Percentiles rank a stretch among this genome's conserved stretches.
Conservation (phyloP, 2,113 vertebrate genomes). For the Oncorhynchus tshawytscha region DNA sequence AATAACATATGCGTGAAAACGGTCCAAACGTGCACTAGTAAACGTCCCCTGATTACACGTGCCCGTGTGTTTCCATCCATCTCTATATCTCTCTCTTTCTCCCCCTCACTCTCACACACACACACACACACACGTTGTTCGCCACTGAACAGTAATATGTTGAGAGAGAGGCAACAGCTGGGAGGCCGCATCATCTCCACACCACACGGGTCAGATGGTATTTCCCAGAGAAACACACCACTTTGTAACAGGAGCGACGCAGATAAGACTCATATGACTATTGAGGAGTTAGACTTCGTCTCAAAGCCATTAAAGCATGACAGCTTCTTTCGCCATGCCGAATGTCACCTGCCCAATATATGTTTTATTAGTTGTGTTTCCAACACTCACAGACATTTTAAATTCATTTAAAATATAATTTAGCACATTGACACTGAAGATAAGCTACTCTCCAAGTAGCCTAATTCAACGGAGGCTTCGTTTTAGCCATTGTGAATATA, state of each 20-base stretch:
- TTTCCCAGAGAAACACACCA: constrained; percentile 59
- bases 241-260: constrained; percentile 57
- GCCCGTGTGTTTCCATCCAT: too few species aligned
- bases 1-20: constrained; percentile 27
- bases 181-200: constrained; percentile 47
- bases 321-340: constrained; percentile 24
- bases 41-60: constrained; percentile 12
- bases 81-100: background rate
- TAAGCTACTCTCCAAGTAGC: too few species aligned
- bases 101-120: constrained; percentile 7
- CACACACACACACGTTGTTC: constrained; percentile 7
- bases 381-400: too few species aligned
- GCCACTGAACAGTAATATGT: constrained; percentile 28
- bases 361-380: too few species aligned
- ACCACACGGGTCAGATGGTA: constrained; percentile 44
- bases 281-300: constrained; percentile 24
- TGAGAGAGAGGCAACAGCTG: constrained; percentile 57
- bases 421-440: too few species aligned
- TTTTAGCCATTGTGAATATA: too few species aligned
- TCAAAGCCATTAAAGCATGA: constrained; percentile 11
- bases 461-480: too few species aligned
- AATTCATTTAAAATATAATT: too few species aligned
- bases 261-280: constrained; percentile 39
- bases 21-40: background rate
- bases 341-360: constrained; percentile 27